Conservation (phyloP, 2,888 invertebrate genomes). For the Pomacea canaliculata region DNA sequence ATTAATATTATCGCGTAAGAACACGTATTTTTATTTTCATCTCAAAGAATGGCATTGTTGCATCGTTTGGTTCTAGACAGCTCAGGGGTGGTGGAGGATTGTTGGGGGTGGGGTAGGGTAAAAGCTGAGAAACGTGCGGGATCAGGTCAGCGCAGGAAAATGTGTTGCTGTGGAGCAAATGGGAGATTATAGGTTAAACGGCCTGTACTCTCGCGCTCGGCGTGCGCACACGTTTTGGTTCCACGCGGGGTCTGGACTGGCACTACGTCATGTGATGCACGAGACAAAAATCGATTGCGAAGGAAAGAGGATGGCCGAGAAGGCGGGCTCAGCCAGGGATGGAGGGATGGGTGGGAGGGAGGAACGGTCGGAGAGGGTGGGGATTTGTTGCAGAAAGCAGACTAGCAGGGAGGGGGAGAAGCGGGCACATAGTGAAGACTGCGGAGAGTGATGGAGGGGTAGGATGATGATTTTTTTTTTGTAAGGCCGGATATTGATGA, state of each 20-base stretch:
- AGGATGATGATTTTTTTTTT: no score
- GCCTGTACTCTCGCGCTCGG: constrained; percentile 1
- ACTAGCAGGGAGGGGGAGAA: no score
- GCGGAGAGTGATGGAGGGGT: no score
- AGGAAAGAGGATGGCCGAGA: not conserved
- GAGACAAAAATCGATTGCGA: not conserved
- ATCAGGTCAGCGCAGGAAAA: constrained; percentile 9
- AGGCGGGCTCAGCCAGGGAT: not conserved
- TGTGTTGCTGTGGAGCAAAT: constrained; percentile 7
- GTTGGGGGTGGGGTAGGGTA: no score
- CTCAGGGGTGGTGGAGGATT: no score
- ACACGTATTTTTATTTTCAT: no score
- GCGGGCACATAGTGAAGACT: no score
- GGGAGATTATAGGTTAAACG: constrained; percentile 11
- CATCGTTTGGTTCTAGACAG: no score
- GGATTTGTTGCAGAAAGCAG: no score
- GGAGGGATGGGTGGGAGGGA: not conserved
- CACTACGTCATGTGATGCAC: not conserved
- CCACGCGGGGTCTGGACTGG: not conserved
- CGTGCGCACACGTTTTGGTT: constrained; percentile 1
- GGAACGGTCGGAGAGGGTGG: not conserved
- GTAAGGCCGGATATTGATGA: no score
- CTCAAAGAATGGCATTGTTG: no score
- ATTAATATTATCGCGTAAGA: no score
- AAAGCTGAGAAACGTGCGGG: not conserved